Evolutionary conservation across 2,113 vertebrate species (phyloP).

Genomic region (Anolis carolinensis): DNA sequence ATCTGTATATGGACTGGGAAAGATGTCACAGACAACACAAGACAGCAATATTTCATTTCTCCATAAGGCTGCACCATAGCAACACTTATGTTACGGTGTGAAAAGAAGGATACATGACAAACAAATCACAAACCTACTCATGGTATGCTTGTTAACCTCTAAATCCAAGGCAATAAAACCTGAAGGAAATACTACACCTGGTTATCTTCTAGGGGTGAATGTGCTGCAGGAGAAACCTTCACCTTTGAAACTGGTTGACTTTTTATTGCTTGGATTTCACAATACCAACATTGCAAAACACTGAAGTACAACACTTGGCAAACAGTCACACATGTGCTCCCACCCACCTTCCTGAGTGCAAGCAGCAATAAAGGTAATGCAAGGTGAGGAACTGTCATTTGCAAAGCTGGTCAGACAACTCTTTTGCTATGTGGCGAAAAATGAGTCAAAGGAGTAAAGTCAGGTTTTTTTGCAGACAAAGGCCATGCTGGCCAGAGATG

Average conservation of each 20-base stretch:
- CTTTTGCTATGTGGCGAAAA: background rate
- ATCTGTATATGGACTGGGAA: too few relatives aligned
- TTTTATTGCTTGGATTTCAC: slow-evolving; percentile 22
- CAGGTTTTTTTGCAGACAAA: background rate
- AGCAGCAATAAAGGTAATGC: background rate
- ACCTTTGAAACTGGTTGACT: slow-evolving; percentile 25
- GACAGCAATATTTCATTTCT: background rate
- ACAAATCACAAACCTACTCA: background rate
- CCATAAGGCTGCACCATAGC: background rate
- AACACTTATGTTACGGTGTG: background rate
- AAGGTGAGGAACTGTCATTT: background rate
- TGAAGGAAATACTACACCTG: background rate
- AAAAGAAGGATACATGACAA: background rate
- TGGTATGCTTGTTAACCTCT: background rate
- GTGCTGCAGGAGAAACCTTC: slow-evolving; percentile 14
- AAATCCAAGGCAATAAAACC: background rate
- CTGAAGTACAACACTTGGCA: background rate
- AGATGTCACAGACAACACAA: background rate
- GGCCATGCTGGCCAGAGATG: too few relatives aligned
- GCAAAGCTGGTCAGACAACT: background rate
- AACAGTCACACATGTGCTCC: background rate
- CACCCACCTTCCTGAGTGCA: background rate
- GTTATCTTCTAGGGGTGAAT: background rate
- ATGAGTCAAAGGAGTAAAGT: background rate
- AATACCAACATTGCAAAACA: background rate